Conservation (phyloP, 2,888 invertebrate species). For the Allygus modestus region DNA sequence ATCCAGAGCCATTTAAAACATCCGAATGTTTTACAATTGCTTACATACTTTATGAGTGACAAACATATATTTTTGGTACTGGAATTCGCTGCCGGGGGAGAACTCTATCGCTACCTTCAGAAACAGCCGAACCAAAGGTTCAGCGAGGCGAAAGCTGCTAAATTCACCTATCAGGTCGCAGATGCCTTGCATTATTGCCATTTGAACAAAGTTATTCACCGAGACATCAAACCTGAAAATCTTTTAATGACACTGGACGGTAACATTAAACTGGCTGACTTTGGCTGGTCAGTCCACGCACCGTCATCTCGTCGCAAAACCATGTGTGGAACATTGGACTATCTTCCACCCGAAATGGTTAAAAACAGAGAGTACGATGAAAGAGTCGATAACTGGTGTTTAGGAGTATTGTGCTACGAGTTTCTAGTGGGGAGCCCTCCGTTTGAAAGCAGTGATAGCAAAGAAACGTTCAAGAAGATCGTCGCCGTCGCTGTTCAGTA, state of each 20-base stretch:
- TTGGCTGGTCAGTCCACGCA: constrained; percentile 88
- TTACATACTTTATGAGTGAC: constrained; percentile 94
- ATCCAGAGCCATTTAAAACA: constrained; percentile 91
- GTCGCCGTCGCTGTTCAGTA: constrained; percentile 81
- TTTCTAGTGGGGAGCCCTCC: constrained; percentile 96
- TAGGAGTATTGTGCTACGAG: constrained; percentile 95
- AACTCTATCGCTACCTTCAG: constrained; percentile 88
- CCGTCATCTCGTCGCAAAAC: constrained; percentile 82
- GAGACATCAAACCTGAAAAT: constrained; percentile 96
- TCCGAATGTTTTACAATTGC: too few species aligned
- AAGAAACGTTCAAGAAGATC: constrained; percentile 86
- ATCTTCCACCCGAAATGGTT: constrained; percentile 98
- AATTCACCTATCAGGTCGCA: constrained; percentile 92
- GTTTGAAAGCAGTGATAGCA: constrained; percentile 87
- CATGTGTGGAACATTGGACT: constrained; percentile 96
- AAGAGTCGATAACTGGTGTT: constrained; percentile 95
- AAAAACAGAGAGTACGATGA: constrained; percentile 88
- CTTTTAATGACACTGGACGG: constrained; percentile 86
- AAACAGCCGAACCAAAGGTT: constrained; percentile 82
- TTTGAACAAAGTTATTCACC: constrained; percentile 90
- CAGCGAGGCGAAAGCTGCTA: constrained; percentile 79
- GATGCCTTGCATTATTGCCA: constrained; percentile 94
- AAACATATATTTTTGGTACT: constrained; percentile 91
- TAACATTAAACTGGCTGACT: constrained; percentile 93
- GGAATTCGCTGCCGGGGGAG: constrained; percentile 92